Percentiles rank a stretch among this genome's conserved stretches.
Conservation (phyloP, 2,113 vertebrate species). For the Archilochus colubris region DNA sequence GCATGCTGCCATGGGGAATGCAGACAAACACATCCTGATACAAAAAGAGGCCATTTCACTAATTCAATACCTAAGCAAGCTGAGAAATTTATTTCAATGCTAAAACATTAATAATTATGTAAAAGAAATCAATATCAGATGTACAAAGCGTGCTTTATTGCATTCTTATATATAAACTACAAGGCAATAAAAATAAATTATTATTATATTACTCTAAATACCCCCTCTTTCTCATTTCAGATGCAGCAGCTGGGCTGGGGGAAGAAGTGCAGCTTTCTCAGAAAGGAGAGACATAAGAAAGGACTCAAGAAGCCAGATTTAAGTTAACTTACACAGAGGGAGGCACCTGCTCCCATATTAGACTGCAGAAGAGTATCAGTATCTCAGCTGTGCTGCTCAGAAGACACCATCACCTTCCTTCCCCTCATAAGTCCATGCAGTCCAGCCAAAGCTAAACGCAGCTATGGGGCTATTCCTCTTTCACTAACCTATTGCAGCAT, state of each 20-base stretch:
- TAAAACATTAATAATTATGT: background rate
- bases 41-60: rapidly evolving
- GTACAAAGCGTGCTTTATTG: background rate
- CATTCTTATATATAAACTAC: background rate
- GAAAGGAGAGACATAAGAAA: background rate
- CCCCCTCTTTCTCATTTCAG: background rate
- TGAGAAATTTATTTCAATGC: background rate
- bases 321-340: slow-evolving; percentile 80
- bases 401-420: background rate
- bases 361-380: background rate
- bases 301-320: background rate
- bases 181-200: background rate
- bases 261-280: background rate
- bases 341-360: slow-evolving; percentile 78
- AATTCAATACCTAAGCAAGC: background rate
- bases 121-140: background rate
- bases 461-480: background rate
- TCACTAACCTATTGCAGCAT: background rate
- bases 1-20: background rate
- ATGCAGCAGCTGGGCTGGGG: background rate
- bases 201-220: background rate
- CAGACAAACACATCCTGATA: background rate
- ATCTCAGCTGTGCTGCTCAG: background rate
- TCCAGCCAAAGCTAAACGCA: background rate
- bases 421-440: background rate